phyloP scores from a whole-genome alignment of 2,797 vertebrate genomes.

The Enteromius argenteus region DNA sequence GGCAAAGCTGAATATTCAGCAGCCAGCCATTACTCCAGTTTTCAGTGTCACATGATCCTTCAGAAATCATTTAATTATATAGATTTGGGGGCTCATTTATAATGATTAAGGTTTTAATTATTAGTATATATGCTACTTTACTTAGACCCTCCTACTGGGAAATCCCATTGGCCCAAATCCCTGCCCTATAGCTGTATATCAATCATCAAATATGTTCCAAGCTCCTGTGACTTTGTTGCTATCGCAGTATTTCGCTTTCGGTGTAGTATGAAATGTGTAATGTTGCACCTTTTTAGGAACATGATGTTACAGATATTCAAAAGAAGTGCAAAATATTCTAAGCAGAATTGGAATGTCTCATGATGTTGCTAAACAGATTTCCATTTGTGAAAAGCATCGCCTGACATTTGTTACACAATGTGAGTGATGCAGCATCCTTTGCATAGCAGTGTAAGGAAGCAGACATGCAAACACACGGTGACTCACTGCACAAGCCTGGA shows the following conservation, averaged over 20 bases:
- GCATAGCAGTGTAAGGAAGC: conserved; percentile 3
- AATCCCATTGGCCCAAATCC: neutral
- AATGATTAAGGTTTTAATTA: neutral
- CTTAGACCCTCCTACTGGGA: neutral
- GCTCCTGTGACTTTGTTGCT: neutral
- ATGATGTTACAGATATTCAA: neutral
- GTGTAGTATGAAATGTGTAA: neutral
- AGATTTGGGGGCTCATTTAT: neutral
- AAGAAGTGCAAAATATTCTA: conserved; percentile 9
- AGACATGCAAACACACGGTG: neutral
- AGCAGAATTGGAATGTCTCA: neutral
- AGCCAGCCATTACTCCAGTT: neutral
- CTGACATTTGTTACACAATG: conserved; percentile 34
- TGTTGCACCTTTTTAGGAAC: neutral
- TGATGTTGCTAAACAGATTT: conserved; percentile 25
- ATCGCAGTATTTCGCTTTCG: neutral
- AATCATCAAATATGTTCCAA: neutral
- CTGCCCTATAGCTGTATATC: neutral
- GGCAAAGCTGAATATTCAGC: too few species aligned
- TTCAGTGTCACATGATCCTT: neutral
- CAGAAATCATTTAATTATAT: neutral
- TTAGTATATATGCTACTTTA: neutral
- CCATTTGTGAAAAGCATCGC: conserved; percentile 26
- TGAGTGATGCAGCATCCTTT: neutral
- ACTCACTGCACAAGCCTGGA: conserved; percentile 16